phyloP scores from a whole-genome alignment of 1,140 invertebrate species.

The Procambarus clarkii region DNA sequence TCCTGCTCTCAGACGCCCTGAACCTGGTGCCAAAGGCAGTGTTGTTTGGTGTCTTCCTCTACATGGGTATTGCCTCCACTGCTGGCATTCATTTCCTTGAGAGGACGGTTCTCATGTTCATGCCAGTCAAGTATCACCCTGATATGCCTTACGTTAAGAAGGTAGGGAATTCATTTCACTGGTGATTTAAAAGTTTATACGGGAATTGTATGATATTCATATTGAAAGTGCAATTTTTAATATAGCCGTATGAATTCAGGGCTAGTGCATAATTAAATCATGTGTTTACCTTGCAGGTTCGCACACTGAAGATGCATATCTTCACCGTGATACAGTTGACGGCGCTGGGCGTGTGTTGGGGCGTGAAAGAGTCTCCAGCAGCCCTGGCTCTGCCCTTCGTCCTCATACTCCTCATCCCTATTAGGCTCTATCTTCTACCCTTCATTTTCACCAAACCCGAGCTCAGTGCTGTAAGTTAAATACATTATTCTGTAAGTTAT shows the following conservation, averaged over 20 bases:
- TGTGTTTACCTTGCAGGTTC: conserved; percentile 80
- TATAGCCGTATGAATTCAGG: too few relatives aligned
- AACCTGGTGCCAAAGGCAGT: conserved; percentile 92
- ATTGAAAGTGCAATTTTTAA: too few relatives aligned
- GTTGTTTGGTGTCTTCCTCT: conserved; percentile 96
- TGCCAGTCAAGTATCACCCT: conserved; percentile 96
- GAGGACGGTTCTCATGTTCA: conserved; percentile 88
- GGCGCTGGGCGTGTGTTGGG: conserved; percentile 87
- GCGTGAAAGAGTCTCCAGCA: conserved; percentile 90
- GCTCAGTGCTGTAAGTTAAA: conserved; percentile 84
- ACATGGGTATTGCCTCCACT: conserved; percentile 96
- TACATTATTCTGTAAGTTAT: too few relatives aligned
- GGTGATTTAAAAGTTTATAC: not conserved
- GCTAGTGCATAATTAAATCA: too few relatives aligned
- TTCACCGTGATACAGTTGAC: conserved; percentile 90
- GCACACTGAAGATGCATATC: conserved; percentile 93
- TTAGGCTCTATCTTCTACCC: conserved; percentile 85
- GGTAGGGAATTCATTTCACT: conserved; percentile 73
- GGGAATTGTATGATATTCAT: too few relatives aligned
- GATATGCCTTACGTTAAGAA: conserved; percentile 80
- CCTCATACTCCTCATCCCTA: conserved; percentile 91
- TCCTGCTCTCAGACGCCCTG: conserved; percentile 87
- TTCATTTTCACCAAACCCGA: conserved; percentile 87
- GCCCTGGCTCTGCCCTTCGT: conserved; percentile 95
- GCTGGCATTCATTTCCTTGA: conserved; percentile 95